Percentiles rank a stretch among this genome's conserved stretches.
These are phyloP conservation scores for Heteromormyrus szaboi DNA, from an alignment of 2,797 vertebrate genomes.

Conservation along the genomic window DNA sequence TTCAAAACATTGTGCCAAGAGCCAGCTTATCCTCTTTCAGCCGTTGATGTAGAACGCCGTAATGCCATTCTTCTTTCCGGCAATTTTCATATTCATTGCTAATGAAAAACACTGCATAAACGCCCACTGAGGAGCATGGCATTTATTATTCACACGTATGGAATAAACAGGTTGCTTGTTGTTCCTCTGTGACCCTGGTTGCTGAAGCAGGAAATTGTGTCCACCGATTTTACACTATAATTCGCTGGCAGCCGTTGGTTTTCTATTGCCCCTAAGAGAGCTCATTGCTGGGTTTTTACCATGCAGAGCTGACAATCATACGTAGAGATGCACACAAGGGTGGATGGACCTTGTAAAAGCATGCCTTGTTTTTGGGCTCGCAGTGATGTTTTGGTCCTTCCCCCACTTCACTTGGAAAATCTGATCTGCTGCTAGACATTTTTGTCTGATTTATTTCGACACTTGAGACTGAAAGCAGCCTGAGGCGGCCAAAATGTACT, in stretches of 20 bases:
- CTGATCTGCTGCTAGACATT: not conserved
- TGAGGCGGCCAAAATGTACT: not conserved
- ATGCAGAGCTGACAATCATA: not conserved
- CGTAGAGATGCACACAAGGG: not conserved
- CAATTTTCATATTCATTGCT: conserved; percentile 6
- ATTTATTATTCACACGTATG: not conserved
- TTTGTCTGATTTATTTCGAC: not conserved
- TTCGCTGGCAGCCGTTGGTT: not conserved
- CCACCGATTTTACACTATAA: not conserved
- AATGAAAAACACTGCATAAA: not conserved
- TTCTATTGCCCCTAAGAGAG: not conserved
- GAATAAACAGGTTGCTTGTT: conserved; percentile 2
- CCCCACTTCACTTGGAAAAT: not conserved
- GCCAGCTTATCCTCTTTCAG: not conserved
- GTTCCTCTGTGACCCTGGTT: not conserved
- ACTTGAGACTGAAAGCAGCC: not conserved
- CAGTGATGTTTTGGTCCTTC: not conserved
- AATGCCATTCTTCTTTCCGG: not conserved
- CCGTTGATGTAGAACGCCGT: not conserved
- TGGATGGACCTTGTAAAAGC: not conserved
- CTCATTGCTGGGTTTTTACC: not conserved
- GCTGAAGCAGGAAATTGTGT: conserved; percentile 5
- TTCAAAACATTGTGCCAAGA: not conserved
- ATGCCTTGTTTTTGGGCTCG: not conserved
- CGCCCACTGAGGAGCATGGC: not conserved